Conservation (phyloP, 2,797 vertebrate species). For the Notolepis coatsorum region DNA sequence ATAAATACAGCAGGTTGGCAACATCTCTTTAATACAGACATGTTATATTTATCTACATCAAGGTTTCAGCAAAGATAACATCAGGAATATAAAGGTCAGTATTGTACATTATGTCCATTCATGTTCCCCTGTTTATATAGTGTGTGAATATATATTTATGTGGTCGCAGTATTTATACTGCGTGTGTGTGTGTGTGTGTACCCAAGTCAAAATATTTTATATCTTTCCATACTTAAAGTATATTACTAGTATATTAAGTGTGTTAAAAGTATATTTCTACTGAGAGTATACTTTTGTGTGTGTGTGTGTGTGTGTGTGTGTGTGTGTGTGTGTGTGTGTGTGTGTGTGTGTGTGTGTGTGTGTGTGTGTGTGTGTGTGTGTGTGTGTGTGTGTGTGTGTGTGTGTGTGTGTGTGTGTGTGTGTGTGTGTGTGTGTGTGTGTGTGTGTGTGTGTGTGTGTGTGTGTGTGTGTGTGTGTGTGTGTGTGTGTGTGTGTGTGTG, state of each 20-base stretch:
- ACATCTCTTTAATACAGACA: conserved; percentile 56
- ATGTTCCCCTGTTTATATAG: conserved; percentile 35
- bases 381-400: conserved; percentile 16
- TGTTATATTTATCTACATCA: conserved; percentile 54
- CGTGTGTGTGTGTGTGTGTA: conserved; percentile 24
- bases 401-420: conserved; percentile 7
- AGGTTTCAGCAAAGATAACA: conserved; percentile 32
- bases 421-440: conserved; percentile 25
- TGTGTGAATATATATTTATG: conserved; percentile 1
- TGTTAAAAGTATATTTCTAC: no score
- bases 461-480: conserved; percentile 8
- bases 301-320: no score
- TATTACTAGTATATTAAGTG: no score
- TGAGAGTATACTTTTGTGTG: no score
- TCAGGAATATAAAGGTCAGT: conserved; percentile 53
- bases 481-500: conserved; percentile 1
- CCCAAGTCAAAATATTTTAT: no score
- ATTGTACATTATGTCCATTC: conserved; percentile 46
- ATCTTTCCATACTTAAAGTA: no score
- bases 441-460: not conserved
- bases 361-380: no score
- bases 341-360: no score
- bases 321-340: no score
- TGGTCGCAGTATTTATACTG: no score
- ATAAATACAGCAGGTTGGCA: conserved; percentile 73